Percentiles rank a stretch among this genome's conserved stretches.
Evolutionary conservation across 1,140 invertebrate species (phyloP).

Genomic region (Hestina assimilis): DNA sequence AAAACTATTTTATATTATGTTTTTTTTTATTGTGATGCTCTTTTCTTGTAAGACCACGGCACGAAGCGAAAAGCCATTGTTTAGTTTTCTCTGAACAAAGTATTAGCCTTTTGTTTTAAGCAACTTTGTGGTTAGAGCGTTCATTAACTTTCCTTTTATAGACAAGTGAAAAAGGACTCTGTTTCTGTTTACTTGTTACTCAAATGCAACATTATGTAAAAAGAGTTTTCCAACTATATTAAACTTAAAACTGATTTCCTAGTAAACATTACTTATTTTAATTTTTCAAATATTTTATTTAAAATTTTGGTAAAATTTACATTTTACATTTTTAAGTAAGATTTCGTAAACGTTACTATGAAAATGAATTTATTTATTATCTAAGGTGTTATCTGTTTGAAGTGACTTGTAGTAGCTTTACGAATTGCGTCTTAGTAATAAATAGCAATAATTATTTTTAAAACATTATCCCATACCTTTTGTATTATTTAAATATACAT

Average conservation of each 20-base stretch:
- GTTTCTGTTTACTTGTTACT: neutral
- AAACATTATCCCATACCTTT: conserved; percentile 3
- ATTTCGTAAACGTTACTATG: no score
- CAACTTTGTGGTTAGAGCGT: conserved; percentile 36
- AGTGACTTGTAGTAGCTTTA: no score
- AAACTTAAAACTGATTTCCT: no score
- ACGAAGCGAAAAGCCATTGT: conserved; percentile 27
- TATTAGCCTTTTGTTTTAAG: conserved; percentile 45
- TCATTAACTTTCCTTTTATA: conserved; percentile 43
- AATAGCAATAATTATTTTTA: neutral
- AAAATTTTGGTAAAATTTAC: no score
- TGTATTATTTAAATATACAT: neutral
- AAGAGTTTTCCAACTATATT: neutral
- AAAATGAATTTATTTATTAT: no score
- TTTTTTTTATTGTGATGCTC: neutral
- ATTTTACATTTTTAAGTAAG: no score
- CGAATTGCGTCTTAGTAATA: no score
- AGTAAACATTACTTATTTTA: no score
- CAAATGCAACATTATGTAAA: neutral
- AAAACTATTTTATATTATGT: neutral
- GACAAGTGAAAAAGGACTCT: conserved; percentile 37
- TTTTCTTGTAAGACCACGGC: neutral
- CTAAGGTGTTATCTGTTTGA: no score
- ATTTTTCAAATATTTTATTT: no score
- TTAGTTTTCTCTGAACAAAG: conserved; percentile 32